Evolutionary conservation across 2,113 vertebrate genomes (phyloP).

Genomic region (Myodes glareolus): DNA sequence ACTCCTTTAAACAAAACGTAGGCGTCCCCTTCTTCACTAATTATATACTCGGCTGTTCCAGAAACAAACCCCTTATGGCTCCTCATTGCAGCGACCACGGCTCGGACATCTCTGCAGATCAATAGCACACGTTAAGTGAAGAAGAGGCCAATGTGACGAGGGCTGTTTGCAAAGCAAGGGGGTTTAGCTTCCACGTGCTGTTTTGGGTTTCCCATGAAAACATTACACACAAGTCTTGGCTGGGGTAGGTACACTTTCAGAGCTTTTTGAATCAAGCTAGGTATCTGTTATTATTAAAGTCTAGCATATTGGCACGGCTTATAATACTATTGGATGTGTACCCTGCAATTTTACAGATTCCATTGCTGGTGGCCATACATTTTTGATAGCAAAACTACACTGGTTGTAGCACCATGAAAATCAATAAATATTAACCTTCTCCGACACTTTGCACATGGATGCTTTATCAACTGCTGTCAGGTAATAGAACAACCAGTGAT

Average conservation of each 20-base stretch:
- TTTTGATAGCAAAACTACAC: constrained; percentile 86
- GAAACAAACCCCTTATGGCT: constrained; percentile 83
- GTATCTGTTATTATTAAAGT: constrained; percentile 81
- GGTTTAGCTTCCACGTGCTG: constrained; percentile 71
- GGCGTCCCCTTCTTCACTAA: constrained; percentile 79
- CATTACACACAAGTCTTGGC: constrained; percentile 76
- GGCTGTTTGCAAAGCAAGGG: constrained; percentile 84
- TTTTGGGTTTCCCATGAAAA: constrained; percentile 70
- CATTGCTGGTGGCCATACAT: constrained; percentile 86
- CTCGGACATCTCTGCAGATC: constrained; percentile 84
- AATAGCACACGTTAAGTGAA: constrained; percentile 85
- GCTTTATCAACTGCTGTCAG: constrained; percentile 87
- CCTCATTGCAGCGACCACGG: constrained; percentile 85
- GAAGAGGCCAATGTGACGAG: constrained; percentile 85
- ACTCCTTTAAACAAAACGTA: constrained; percentile 76
- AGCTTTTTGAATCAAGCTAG: constrained; percentile 83
- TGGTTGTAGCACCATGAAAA: constrained; percentile 86
- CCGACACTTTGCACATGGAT: constrained; percentile 85
- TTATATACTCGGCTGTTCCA: constrained; percentile 84
- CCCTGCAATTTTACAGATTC: constrained; percentile 84
- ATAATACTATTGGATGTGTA: constrained; percentile 63
- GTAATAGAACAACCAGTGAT: constrained; percentile 84
- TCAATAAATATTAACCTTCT: constrained; percentile 91
- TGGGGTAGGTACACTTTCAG: constrained; percentile 59
- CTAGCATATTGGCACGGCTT: constrained; percentile 78